Percentiles rank a stretch among this genome's conserved stretches.
Evolutionary conservation across 2,797 vertebrate species (phyloP).

Genomic region (Spatula versicolor): DNA sequence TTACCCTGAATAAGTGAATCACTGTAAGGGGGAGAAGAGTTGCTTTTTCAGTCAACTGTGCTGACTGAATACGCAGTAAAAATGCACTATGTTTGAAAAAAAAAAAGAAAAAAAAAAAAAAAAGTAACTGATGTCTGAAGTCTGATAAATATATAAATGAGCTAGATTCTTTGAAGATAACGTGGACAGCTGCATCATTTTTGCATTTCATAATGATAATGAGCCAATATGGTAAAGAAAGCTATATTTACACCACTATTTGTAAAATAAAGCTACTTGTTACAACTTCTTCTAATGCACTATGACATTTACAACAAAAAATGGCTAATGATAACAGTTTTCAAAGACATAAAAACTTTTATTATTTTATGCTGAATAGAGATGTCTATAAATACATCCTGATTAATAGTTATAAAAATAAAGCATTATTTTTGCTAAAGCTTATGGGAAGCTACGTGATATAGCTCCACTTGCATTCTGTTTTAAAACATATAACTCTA

Average conservation of each 20-base stretch:
- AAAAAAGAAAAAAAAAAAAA: background rate
- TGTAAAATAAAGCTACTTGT: background rate
- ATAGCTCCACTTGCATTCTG: background rate
- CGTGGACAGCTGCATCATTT: background rate
- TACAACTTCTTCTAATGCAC: background rate
- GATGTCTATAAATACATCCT: background rate
- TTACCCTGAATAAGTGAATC: background rate
- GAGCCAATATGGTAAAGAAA: background rate
- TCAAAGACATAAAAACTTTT: background rate
- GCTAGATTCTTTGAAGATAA: background rate
- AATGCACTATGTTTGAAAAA: background rate
- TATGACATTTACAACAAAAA: background rate
- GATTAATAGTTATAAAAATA: conserved; percentile 4
- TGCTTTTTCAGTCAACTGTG: background rate
- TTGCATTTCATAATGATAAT: background rate
- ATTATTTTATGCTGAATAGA: background rate
- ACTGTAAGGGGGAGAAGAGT: background rate
- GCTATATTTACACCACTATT: background rate
- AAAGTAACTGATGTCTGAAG: background rate
- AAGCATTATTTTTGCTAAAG: background rate
- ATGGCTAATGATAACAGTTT: background rate
- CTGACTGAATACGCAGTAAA: background rate
- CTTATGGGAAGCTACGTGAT: background rate
- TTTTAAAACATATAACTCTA: background rate
- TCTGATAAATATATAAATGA: background rate